Percentiles rank a stretch among this genome's conserved stretches.
Evolutionary conservation across 2,797 vertebrate species (phyloP).

Genomic region (Phoeniculus purpureus): DNA sequence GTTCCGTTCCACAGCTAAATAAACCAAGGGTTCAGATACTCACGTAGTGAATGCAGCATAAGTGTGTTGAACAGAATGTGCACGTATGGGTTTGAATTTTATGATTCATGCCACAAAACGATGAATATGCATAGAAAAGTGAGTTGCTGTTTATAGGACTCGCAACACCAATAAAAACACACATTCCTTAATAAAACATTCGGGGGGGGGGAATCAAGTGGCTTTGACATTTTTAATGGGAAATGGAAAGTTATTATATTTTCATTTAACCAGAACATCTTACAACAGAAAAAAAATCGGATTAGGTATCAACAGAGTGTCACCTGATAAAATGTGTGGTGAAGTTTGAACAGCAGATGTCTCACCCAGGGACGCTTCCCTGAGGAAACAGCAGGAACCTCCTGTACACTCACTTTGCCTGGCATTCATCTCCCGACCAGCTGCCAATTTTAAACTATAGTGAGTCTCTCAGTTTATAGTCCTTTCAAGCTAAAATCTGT

Average conservation of each 20-base stretch:
- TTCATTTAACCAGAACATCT: conserved; percentile 59
- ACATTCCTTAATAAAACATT: conserved; percentile 46
- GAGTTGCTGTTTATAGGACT: conserved; percentile 14
- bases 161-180: conserved; percentile 18
- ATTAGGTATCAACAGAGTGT: conserved; percentile 61
- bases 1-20: not conserved
- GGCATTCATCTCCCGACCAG: conserved; percentile 93
- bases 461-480: conserved; percentile 79
- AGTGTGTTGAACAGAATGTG: conserved; percentile 61
- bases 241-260: conserved; percentile 43
- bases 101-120: conserved; percentile 44
- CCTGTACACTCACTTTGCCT: conserved; percentile 90
- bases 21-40: not conserved
- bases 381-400: conserved; percentile 92
- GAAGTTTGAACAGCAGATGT: conserved; percentile 94
- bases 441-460: conserved; percentile 88
- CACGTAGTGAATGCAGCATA: not conserved
- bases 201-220: not conserved
- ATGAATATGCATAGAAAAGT: conserved; percentile 64
- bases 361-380: conserved; percentile 88
- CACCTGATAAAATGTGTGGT: conserved; percentile 85
- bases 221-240: conserved; percentile 12
- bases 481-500: conserved; percentile 80
- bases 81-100: conserved; percentile 48
- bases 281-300: conserved; percentile 59